Base-by-base conservation (phyloP, 2,113 vertebrate genomes). In the Hepsetus odoe region DNA sequence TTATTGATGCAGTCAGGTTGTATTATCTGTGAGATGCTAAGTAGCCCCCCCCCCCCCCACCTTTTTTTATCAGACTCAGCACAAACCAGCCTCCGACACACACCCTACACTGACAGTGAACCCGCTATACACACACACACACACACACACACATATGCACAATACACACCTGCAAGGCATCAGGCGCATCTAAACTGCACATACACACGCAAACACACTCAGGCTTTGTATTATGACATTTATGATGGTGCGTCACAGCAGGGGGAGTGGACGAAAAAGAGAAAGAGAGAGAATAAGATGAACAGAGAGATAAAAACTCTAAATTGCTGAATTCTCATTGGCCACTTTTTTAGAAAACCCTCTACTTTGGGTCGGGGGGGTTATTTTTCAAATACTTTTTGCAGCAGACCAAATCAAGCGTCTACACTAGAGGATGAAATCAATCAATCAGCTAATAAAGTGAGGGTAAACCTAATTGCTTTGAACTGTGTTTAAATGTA, bases 21-120 rank as follows among this genome's bases (percentile, higher is more conserved):
- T 70, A 85, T 89, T 79, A 67, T 81, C 86, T 83, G 87, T 75
- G 84, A 84, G 84, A 83, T 88, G 84, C 85, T 82, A 84, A 81
- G 75, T 58, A 42, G 30, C 38, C 30, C 38, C n/a, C 42, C 16
- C 33, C 38, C 33, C 35, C 75, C 32, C 46, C 18, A 77, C 24
- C 22, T 64, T 61, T 64, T 61, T 77, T 46, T 61, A 33, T 26
- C 53, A n/a, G 24, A 44, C 12, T 75, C 42, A 65, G 59, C 40
- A 13, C 56, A 61, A 77, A 70, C 49, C 38, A 46, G 49, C 46
- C 28, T 46, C 22, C 24, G 38, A 30, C 49, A 49, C 40, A 13
- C 38, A 78, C 46, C 32, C 35, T 26, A 24, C 61, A 35, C 62
- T 59, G 65, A 46, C 11, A 5, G 38, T 59, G 40, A 69, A 26